Evolutionary conservation across 2,888 invertebrate species (phyloP), one percentile per base, ranked within the genome.

Genomic region (Aphrophora alni): DNA sequence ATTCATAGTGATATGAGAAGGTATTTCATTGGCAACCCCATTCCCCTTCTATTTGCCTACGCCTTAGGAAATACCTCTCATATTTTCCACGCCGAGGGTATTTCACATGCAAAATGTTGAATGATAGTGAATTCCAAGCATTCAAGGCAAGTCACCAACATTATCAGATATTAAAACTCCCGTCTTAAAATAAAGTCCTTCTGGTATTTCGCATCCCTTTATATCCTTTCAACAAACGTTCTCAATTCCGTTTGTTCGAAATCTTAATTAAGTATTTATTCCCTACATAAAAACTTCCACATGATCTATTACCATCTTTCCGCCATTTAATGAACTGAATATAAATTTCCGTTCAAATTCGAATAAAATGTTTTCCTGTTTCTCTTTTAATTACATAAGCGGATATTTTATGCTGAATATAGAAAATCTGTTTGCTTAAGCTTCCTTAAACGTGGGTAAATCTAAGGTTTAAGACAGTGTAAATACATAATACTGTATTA

Each of bases 51-150:
- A 59, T 59, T 59, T 59, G 59, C 59, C 59, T 59, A 59, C 59
- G 59, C 59, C 59, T 59, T 59, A 59, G 59, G 59, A 59, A 59
- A 59, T 59, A 59, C 59, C 59, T 59, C 59, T 59, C 59, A 59
- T 59, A 59, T 59, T 59, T 59, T 14, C 59, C 21, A 59, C 21
- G 59, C 21, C 21, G 21, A 59, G 59, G 59, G 59, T 59, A 59
- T 59, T 59, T 59, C 59, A 59, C 59, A 59, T 59, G 59, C 59
- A 59, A 59, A 59, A 59, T 59, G 59, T 59, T 21, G 59, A 59
- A 59, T 59, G 59, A 59, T 59, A 59, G 59, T 21, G 59, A 59
- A 59, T 59, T 59, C 59, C 59, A 59, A 59, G 59, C 59, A 59
- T 59, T 59, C 59, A 59, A 21, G 59, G 59, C 4, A 59, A 59